Percentiles rank a stretch among this genome's conserved stretches.
phyloP scores from a whole-genome alignment of 1,140 invertebrate species.

The Oryzaephilus surinamensis region DNA sequence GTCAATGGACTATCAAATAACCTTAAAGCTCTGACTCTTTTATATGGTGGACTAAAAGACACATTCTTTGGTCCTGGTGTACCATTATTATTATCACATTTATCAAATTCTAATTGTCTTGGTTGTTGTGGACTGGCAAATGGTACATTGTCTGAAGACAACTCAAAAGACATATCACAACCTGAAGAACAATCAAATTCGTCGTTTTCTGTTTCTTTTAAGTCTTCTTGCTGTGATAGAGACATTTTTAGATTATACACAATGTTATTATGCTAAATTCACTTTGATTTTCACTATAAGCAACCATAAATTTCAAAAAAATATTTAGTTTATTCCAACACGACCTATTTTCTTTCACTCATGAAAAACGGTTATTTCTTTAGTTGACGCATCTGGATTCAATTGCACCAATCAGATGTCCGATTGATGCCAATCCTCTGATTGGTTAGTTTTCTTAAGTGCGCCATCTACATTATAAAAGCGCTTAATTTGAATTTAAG shows the following conservation, averaged over 20 bases:
- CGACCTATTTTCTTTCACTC: conserved; percentile 3
- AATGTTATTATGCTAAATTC: conserved; percentile 1
- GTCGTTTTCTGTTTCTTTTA: too few relatives aligned
- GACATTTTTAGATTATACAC: not conserved
- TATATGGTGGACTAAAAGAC: conserved; percentile 61
- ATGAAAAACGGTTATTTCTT: not conserved
- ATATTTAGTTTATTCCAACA: too few relatives aligned
- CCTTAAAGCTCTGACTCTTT: conserved; percentile 65
- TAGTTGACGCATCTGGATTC: not conserved
- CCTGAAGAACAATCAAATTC: conserved; percentile 29
- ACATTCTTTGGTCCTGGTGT: conserved; percentile 18
- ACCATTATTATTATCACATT: conserved; percentile 9
- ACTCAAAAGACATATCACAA: conserved; percentile 30
- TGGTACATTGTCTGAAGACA: conserved; percentile 21
- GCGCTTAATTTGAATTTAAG: too few relatives aligned
- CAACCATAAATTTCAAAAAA: too few relatives aligned
- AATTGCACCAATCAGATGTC: not conserved
- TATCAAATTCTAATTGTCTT: conserved; percentile 2
- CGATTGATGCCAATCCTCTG: not conserved
- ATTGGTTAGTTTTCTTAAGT: too few relatives aligned
- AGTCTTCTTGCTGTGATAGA: not conserved
- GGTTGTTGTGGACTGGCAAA: conserved; percentile 3
- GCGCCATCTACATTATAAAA: too few relatives aligned
- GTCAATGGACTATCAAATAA: conserved; percentile 77
- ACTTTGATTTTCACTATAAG: conserved; percentile 9